Base-by-base conservation (phyloP, 30 jellyfish, hydroid and myxozoan species). In the Aurelia coerulea region DNA sequence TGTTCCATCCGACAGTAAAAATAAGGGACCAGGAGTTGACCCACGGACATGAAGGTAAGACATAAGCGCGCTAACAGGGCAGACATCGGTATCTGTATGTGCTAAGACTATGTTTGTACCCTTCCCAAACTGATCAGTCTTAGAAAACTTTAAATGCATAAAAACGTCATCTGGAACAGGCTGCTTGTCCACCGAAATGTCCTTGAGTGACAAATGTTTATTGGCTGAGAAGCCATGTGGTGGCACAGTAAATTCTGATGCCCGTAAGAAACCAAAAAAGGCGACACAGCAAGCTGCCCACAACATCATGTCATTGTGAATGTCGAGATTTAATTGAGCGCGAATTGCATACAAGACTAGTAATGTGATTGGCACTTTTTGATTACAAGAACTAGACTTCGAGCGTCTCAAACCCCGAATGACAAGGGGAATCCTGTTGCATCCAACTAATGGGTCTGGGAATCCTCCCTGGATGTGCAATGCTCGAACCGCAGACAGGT, bases 281-380 rank as follows among this genome's bases (percentile, higher is more conserved):
- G 88, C 88, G 4, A 60, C 33, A 60, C 52, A 17, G 79, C 79
- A 78, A 13, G 88, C 88, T 15, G 88, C 88, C 88, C 88, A 78
- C 17, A 78, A 32, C 88, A 62, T 78, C 1, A 59, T 13, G 64
- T 78, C 79, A 60, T 78, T 62, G 64, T 15, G 33, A 2, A 5
- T 2, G 1, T 62, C n/a, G 1, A 78, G 64, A 35, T 78, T 19
- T 41, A 78, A 23, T 34, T 33, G 67, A 0, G 54, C 7, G 41
- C 23, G 16, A 11, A 78, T 78, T 33, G 49, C 49, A 34, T 29
- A 70, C 32, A 78, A 34, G 4, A 78, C 78, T 32, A 59, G 58
- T 13, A 19, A 16, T 0, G 88, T 78, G 18, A 78, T 78, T 3
- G 88, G 88, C 79, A 78, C 23, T 78, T 64, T 78, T 23, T 29